Conservation (phyloP, 2,797 vertebrate species). For the Eidolon dupreanum region DNA sequence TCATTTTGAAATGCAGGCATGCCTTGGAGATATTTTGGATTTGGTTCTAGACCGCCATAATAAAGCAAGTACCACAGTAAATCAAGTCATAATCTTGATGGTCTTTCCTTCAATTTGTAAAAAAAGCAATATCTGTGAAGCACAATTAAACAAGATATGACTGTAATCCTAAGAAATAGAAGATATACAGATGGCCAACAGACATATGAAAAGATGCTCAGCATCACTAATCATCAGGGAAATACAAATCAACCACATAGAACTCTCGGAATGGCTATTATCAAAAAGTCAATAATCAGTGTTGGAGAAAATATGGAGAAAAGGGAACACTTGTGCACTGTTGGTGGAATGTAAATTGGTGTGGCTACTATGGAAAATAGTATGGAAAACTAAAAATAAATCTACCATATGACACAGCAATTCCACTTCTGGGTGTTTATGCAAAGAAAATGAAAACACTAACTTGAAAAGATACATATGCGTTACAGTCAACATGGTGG, state of each 20-base stretch:
- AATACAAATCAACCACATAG: background rate
- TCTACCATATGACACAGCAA: too few species aligned
- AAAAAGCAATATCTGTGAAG: background rate
- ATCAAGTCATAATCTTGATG: background rate
- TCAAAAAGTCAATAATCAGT: background rate
- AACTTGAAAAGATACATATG: too few species aligned
- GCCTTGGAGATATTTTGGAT: background rate
- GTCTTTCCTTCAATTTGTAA: background rate
- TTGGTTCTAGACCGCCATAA: background rate
- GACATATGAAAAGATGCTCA: background rate
- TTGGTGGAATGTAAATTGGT: too few species aligned
- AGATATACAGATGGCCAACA: background rate
- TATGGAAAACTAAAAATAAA: too few species aligned
- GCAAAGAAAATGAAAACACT: too few species aligned
- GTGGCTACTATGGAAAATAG: too few species aligned
- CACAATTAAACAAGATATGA: background rate
- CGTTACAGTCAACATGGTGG: too few species aligned
- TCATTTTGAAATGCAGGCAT: background rate
- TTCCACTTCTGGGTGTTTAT: too few species aligned
- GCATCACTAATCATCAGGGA: background rate
- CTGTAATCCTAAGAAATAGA: background rate
- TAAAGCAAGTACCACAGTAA: background rate
- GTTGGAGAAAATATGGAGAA: too few species aligned
- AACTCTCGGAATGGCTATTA: background rate
- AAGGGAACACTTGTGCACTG: too few species aligned